Evolutionary conservation across 2,797 vertebrate genomes (phyloP).

Genomic region (Phoxinus dragarum): DNA sequence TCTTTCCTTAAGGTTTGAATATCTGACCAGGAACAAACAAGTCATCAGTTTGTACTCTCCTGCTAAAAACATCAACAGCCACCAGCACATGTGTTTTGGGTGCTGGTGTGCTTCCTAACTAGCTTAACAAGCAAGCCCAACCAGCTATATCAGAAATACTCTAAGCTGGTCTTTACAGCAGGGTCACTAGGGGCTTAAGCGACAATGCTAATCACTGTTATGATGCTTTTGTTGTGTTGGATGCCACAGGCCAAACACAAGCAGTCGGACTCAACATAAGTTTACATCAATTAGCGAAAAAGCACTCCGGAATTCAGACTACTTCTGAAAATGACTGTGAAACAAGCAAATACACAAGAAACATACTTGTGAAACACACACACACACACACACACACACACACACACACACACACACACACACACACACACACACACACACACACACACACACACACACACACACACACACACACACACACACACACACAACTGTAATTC

Average conservation of each 20-base stretch:
- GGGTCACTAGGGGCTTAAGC: neutral
- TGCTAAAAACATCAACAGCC: neutral
- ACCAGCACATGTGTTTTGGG: neutral
- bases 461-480: too few species aligned
- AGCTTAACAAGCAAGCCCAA: neutral
- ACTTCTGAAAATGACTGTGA: slow-evolving; percentile 24
- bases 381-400: too few species aligned
- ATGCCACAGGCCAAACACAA: neutral
- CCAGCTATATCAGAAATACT: neutral
- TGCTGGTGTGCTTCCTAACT: neutral
- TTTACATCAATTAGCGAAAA: slow-evolving; percentile 1
- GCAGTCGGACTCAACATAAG: neutral
- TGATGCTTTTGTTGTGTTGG: neutral
- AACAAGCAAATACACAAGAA: slow-evolving; percentile 11
- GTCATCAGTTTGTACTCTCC: neutral
- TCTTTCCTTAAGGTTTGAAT: neutral
- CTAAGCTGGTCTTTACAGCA: neutral
- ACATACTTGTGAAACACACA: slow-evolving; percentile 14
- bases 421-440: too few species aligned
- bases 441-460: too few species aligned
- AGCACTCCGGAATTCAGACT: neutral
- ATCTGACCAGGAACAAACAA: slow-evolving; percentile 11
- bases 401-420: too few species aligned
- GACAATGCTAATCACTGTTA: slow-evolving; percentile 4
- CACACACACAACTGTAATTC: neutral